Evolutionary conservation across 92 coral and sea anemone genomes (phyloP), one percentile per base, ranked within the genome.

Genomic region (Palythoa caribaeorum): DNA sequence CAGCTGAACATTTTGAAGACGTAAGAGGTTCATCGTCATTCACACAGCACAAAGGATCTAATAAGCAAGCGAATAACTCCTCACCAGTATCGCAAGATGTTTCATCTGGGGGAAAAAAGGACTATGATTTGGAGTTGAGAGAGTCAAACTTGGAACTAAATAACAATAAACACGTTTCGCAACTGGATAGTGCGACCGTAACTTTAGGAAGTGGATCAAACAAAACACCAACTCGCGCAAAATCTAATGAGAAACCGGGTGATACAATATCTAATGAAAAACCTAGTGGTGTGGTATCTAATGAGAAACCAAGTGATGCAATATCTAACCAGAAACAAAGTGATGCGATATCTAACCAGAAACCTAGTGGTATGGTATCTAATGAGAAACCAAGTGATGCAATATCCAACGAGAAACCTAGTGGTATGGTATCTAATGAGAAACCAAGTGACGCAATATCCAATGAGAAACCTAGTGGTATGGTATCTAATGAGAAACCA

Each of bases 181-280:
- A 65, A 68, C 76, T 47, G 0, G 59, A 66, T 9, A 66, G 48
- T 9, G 21, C 15, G n/a, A 6, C 19, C 6, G 60, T 48, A 40
- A 8, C 86, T 14, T 63, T 52, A 16, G 86, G 86, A 81, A 81
- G 76, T 44, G 75, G 44, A 20, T 60, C 63, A 66, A 50, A 81
- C 28, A 28, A 28, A 28, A 28, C 28, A 28, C 28, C 28, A 28
- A 28, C 28, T 28, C 28, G 28, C 28, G 28, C 28, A 28, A 28
- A 28, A 28, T 28, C 28, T 28, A 28, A 28, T 28, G 28, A 28
- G 28, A 28, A 28, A 28, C 28, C 28, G 28, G 28, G 28, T 28
- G 28, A 28, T 28, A 28, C 28, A 28, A 28, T 28, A 28, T 28
- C 28, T 28, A 28, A 28, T 28, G 28, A 28, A 28, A 28, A 28